Percentiles rank a stretch among this genome's conserved stretches.
Conservation (phyloP, 2,797 vertebrate species). For the Sebastes vulpes region DNA sequence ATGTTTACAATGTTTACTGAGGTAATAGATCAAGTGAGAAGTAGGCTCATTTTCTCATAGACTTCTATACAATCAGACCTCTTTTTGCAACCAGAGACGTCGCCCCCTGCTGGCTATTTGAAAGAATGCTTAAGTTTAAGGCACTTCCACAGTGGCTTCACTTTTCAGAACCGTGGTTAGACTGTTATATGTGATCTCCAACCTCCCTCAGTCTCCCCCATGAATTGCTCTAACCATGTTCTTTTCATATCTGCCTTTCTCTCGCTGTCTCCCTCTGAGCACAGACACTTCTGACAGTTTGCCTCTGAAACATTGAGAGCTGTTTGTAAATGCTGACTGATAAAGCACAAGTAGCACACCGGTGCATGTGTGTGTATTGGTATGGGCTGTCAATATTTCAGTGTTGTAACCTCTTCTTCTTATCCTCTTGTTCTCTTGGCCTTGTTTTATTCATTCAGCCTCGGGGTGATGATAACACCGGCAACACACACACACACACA, state of each 20-base stretch:
- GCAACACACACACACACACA: neutral
- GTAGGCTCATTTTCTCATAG: too few species aligned
- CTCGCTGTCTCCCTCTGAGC: neutral
- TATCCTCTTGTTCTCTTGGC: conserved; percentile 30
- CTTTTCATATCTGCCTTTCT: conserved; percentile 2
- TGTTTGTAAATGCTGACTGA: conserved; percentile 33
- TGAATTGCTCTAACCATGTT: neutral
- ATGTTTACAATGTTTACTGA: too few species aligned
- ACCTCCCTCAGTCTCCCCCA: neutral
- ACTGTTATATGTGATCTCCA: neutral
- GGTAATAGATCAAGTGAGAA: too few species aligned
- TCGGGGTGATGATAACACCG: conserved; percentile 46
- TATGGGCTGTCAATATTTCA: conserved; percentile 41
- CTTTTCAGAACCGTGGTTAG: too few species aligned
- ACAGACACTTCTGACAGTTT: conserved; percentile 1
- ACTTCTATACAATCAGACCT: too few species aligned
- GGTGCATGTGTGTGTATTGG: conserved; percentile 4
- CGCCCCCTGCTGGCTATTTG: too few species aligned
- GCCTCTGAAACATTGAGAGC: conserved; percentile 12
- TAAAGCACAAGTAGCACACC: neutral
- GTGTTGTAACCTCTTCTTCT: conserved; percentile 46
- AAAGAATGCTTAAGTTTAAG: too few species aligned
- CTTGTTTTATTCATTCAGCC: conserved; percentile 58
- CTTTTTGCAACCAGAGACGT: too few species aligned
- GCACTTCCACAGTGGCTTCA: too few species aligned